These are phyloP conservation scores for Oceanites oceanicus DNA, from an alignment of 2,113 vertebrate genomes.

Conservation along the genomic window DNA sequence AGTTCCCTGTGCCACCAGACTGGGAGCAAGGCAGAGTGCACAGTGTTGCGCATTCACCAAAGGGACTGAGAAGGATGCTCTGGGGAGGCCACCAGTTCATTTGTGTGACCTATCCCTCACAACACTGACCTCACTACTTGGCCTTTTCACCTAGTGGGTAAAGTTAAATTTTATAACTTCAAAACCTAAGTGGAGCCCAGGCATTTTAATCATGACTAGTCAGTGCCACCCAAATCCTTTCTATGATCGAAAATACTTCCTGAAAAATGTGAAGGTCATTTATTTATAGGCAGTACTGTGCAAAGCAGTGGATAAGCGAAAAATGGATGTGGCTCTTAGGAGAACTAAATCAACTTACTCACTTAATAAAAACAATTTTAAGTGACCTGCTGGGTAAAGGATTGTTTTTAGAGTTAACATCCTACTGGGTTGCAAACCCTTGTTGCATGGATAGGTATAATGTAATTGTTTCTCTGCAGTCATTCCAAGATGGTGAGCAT, in stretches of 20 bases:
- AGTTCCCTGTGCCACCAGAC: rapidly evolving
- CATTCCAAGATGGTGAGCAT: neutral
- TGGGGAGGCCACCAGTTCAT: rapidly evolving
- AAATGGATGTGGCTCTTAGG: neutral
- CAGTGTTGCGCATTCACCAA: neutral
- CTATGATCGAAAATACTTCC: neutral
- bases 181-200: neutral
- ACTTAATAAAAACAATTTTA: neutral
- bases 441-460: neutral
- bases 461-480: neutral
- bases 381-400: neutral
- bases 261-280: neutral
- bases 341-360: neutral
- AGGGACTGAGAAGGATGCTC: neutral
- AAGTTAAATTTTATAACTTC: neutral
- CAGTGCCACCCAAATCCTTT: neutral
- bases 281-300: neutral
- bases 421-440: neutral
- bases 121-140: neutral
- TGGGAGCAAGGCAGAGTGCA: neutral
- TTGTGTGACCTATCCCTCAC: neutral
- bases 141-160: neutral
- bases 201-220: neutral
- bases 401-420: neutral
- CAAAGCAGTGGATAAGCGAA: neutral